These are phyloP conservation scores for Athripsodes cinereus DNA, from an alignment of 2,888 invertebrate genomes.

Conservation along the genomic window DNA sequence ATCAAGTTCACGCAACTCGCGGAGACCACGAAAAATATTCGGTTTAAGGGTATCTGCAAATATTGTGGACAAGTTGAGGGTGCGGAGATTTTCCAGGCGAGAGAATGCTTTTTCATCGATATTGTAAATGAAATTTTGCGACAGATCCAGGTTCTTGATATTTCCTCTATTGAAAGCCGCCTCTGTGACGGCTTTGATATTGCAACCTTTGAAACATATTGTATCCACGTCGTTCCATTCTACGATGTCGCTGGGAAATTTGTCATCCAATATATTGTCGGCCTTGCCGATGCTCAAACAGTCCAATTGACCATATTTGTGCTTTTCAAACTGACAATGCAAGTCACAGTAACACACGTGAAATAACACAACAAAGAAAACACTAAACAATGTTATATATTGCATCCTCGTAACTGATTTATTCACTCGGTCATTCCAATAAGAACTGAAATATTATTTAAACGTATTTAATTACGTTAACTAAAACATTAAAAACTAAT, in stretches of 20 bases:
- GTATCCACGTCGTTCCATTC: background rate
- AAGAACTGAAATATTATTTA: too few species aligned
- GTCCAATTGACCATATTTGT: background rate
- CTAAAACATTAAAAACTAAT: too few species aligned
- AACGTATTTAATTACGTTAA: too few species aligned
- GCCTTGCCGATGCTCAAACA: background rate
- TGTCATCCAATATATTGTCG: background rate
- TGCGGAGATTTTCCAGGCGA: background rate
- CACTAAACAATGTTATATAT: background rate
- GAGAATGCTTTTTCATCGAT: background rate
- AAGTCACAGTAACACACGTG: background rate
- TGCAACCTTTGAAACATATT: background rate
- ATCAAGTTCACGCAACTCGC: constrained; percentile 11
- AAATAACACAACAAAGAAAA: background rate
- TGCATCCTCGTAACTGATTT: too few species aligned
- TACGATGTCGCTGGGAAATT: background rate
- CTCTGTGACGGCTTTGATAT: background rate
- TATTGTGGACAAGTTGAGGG: constrained; percentile 15
- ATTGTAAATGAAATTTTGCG: constrained; percentile 6
- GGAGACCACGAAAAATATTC: constrained; percentile 5
- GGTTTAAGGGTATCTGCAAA: background rate
- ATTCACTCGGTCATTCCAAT: too few species aligned
- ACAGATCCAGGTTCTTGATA: constrained; percentile 14
- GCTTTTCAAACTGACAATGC: background rate
- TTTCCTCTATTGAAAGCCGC: background rate